Evolutionary conservation across 2,113 vertebrate genomes (phyloP).

Genomic region (Phainopepla nitens): DNA sequence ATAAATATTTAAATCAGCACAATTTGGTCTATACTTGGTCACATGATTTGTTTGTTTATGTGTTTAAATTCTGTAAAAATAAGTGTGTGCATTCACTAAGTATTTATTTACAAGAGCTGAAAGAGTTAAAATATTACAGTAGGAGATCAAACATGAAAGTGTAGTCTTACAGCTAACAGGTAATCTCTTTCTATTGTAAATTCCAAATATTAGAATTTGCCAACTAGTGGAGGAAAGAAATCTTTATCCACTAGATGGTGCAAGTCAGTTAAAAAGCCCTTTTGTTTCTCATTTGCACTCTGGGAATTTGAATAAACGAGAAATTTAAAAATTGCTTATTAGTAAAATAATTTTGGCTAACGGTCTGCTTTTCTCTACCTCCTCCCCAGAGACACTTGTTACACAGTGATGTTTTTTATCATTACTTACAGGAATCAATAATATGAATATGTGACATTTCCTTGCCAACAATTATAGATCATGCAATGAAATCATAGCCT

Average conservation of each 20-base stretch:
- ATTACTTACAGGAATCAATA: background rate
- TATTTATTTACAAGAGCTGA: background rate
- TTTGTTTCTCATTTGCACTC: background rate
- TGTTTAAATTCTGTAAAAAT: background rate
- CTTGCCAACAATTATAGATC: background rate
- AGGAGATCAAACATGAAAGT: background rate
- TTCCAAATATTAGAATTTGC: background rate
- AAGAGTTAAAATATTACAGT: background rate
- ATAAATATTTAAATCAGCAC: background rate
- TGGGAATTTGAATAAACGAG: background rate
- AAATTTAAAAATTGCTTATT: background rate
- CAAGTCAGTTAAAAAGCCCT: background rate
- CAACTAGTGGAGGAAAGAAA: background rate
- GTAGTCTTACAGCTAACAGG: background rate
- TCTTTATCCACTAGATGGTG: conserved; percentile 41
- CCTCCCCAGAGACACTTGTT: background rate
- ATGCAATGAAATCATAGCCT: background rate
- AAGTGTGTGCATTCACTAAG: background rate
- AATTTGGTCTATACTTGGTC: background rate
- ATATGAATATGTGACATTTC: background rate
- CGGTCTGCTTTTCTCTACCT: background rate
- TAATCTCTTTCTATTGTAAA: background rate
- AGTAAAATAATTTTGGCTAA: background rate
- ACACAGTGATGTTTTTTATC: background rate
- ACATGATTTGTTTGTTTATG: background rate